These are phyloP conservation scores for Hirudinaria manillensis DNA, from an alignment of 2,888 invertebrate genomes.

Conservation along the genomic window DNA sequence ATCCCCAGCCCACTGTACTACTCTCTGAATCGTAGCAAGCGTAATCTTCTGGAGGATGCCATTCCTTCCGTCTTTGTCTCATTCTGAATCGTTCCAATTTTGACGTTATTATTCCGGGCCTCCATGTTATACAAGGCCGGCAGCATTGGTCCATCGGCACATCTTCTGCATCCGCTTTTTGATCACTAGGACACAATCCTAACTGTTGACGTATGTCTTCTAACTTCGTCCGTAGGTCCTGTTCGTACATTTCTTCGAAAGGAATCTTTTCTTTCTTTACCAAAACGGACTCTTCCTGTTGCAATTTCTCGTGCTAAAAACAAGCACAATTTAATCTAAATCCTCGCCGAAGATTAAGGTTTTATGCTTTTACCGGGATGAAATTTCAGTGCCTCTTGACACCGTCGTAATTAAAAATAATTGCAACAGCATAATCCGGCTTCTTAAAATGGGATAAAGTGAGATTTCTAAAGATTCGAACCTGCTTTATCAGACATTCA, in stretches of 20 bases:
- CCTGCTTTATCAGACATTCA: slow-evolving; percentile 12
- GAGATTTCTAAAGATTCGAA: background rate
- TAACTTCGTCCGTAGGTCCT: background rate
- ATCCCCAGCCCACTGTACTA: slow-evolving; percentile 14
- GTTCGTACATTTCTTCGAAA: background rate
- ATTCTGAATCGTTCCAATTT: background rate
- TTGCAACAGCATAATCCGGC: no score
- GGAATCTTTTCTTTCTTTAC: background rate
- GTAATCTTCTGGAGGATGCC: background rate
- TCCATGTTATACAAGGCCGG: background rate
- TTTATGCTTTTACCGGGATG: no score
- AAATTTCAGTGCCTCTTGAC: background rate
- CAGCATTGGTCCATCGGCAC: background rate
- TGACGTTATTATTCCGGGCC: slow-evolving; percentile 9
- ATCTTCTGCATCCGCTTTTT: background rate
- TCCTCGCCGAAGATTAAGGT: background rate
- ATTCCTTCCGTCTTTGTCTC: slow-evolving; percentile 1
- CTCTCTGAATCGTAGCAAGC: slow-evolving; percentile 5
- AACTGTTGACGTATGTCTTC: background rate
- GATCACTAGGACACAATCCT: background rate
- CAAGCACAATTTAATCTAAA: background rate
- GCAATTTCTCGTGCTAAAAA: slow-evolving; percentile 15
- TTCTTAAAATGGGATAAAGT: no score
- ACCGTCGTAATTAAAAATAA: no score
- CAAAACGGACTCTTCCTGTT: background rate